phyloP scores from a whole-genome alignment of 2,888 invertebrate species.

The Sabatieria punctata region DNA sequence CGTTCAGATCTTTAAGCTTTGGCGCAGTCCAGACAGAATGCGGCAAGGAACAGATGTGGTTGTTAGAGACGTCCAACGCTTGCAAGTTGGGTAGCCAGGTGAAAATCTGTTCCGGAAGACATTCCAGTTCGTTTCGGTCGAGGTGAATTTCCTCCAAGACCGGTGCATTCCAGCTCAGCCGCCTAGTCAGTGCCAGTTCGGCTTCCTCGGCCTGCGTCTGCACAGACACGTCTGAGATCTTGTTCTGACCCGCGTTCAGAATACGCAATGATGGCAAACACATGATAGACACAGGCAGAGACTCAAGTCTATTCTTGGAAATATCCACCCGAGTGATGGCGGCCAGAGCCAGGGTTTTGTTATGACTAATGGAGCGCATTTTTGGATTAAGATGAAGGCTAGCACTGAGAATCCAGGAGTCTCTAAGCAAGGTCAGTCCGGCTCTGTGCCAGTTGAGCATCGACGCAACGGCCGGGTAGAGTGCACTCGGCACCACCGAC shows the following conservation, averaged over 20 bases:
- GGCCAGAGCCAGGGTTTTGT: slow-evolving; percentile 45
- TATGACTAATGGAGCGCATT: slow-evolving; percentile 39
- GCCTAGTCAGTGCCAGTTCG: slow-evolving; percentile 6
- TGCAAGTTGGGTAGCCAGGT: slow-evolving; percentile 51
- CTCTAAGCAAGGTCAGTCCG: slow-evolving; percentile 48
- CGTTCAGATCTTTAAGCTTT: slow-evolving; percentile 66
- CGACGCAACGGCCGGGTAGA: slow-evolving; percentile 61
- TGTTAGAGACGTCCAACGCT: slow-evolving; percentile 79
- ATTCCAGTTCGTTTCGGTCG: slow-evolving; percentile 68
- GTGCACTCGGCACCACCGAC: slow-evolving; percentile 23
- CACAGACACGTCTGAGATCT: slow-evolving; percentile 49
- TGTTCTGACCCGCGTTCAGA: slow-evolving; percentile 72
- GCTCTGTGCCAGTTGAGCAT: slow-evolving; percentile 65
- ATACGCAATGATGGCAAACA: slow-evolving; percentile 59
- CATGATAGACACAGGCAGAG: slow-evolving; percentile 64
- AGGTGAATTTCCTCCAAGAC: slow-evolving; percentile 53
- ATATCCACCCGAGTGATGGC: slow-evolving; percentile 84
- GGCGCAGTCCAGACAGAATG: slow-evolving; percentile 69
- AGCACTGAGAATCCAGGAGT: slow-evolving; percentile 67
- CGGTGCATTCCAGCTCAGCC: slow-evolving; percentile 9
- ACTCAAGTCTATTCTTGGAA: slow-evolving; percentile 64
- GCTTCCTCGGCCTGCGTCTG: slow-evolving; percentile 34
- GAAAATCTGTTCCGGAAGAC: slow-evolving; percentile 63
- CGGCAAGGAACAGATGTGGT: slow-evolving; percentile 66
- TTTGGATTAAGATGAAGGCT: slow-evolving; percentile 66